phyloP scores from a whole-genome alignment of 2,797 vertebrate genomes.

The Furcifer pardalis region DNA sequence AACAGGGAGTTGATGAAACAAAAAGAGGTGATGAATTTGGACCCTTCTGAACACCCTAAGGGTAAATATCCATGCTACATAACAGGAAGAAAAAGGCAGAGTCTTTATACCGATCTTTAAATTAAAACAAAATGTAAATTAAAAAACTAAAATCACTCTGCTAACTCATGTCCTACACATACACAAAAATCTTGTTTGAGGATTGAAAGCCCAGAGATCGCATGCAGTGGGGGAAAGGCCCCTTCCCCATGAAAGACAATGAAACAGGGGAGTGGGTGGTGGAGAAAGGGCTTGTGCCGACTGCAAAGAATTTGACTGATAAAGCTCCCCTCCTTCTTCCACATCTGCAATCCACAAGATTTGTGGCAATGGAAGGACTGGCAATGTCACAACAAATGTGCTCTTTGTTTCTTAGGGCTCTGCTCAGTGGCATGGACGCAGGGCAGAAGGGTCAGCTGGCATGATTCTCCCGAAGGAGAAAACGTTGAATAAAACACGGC shows the following conservation, averaged over 20 bases:
- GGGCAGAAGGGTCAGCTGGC: no score
- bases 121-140: no score
- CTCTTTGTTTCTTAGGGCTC: conserved; percentile 30
- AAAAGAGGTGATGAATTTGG: no score
- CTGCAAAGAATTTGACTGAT: fast-evolving
- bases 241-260: fast-evolving
- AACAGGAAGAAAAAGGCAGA: no score
- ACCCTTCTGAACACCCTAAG: no score
- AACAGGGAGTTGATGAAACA: no score
- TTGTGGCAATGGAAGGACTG: fast-evolving
- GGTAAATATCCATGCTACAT: no score
- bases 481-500: background rate
- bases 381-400: background rate
- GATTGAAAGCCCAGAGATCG: fast-evolving
- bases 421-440: background rate
- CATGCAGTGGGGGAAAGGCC: fast-evolving
- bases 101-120: no score
- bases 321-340: no score
- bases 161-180: no score
- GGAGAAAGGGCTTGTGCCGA: fast-evolving
- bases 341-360: background rate
- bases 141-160: no score
- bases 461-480: background rate
- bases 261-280: background rate
- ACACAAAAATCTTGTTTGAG: no score